Evolutionary conservation across 2,113 vertebrate genomes (phyloP), one percentile per base, ranked within the genome.

Genomic region (Glaucidium brasilianum): DNA sequence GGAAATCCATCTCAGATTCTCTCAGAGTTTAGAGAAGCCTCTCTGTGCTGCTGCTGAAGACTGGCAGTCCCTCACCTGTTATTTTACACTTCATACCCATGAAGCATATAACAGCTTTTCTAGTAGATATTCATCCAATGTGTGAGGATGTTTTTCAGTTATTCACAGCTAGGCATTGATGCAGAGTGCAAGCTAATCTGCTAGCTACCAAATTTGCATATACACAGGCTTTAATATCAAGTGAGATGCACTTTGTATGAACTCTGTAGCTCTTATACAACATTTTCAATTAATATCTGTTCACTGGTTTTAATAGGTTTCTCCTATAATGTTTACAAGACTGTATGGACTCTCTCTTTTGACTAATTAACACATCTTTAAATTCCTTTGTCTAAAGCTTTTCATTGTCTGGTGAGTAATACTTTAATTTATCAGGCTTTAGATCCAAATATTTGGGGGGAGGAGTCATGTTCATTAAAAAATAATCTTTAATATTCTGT

Each of bases 351-450:
- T 94, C 76, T 88, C 94, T 96, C 91, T 89, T 95, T 96, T 94
- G 85, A 92, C 92, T 94, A 95, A 97, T 97, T 97, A 97, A 90
- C 89, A 93, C 74, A 71, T 91, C 90, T 94, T 94, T 95, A 96
- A 85, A 97, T 95, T 93, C 80, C 90, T 97, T 91, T 94, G 85
- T 96, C 91, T 92, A 81, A 89, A 92, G 56, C 32, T 84, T 96
- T 96, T 68, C 0, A 0, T 85, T 94, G 62, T 91, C 88, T 95
- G 32, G 63, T 97, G 86, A 91, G 63, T 63, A 96, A 88, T 86
- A 83, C 72, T 94, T 96, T 85, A 80, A 94, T 97, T 95, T 95
- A 89, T 77, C 85, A 83, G 71, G 45, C 45, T 96, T 95, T 87
- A 88, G 74, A 95, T 64, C 17, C 56, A 85, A 22, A 8, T 85